These are phyloP conservation scores for Bucorvus abyssinicus DNA, from an alignment of 2,797 vertebrate genomes.

Conservation along the genomic window DNA sequence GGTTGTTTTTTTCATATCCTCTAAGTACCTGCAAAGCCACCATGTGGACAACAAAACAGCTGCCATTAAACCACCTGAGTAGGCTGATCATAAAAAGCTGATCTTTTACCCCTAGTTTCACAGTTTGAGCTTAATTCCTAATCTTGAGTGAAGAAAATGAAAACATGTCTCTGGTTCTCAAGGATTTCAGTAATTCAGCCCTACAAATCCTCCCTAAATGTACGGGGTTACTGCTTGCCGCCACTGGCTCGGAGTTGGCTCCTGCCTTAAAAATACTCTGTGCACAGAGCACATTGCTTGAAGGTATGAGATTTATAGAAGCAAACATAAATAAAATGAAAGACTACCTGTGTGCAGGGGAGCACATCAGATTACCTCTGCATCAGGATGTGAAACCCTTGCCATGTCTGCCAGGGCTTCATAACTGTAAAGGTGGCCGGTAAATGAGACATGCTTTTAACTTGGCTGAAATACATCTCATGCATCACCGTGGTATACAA, in stretches of 20 bases:
- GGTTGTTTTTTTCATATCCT: neutral
- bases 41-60: neutral
- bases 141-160: neutral
- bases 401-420: neutral
- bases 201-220: neutral
- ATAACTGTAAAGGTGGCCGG: neutral
- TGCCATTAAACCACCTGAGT: neutral
- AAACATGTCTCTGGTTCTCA: neutral
- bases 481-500: neutral
- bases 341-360: neutral
- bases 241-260: neutral
- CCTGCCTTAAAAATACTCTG: neutral
- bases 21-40: neutral
- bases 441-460: neutral
- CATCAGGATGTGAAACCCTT: neutral
- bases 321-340: neutral
- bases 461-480: neutral
- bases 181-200: neutral
- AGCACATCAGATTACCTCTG: neutral
- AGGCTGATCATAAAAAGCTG: neutral
- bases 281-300: rapidly evolving
- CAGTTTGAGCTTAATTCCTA: neutral
- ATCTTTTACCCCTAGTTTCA: neutral
- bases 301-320: neutral
- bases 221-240: neutral